phyloP scores from a whole-genome alignment of 2,113 vertebrate species.

The Sceloporus tristichus region DNA sequence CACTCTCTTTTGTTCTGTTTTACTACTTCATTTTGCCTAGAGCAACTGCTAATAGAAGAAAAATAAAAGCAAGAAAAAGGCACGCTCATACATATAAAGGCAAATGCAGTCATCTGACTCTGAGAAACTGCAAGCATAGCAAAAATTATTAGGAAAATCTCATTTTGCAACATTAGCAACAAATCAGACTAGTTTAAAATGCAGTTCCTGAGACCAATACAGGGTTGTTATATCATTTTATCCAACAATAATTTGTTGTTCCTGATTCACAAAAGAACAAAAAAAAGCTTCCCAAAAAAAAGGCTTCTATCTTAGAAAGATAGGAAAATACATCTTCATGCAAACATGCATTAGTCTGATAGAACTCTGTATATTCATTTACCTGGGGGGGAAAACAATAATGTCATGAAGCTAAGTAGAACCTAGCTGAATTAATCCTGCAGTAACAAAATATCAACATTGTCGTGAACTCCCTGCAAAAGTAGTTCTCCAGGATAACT shows the following conservation, averaged over 20 bases:
- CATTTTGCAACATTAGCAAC: slow-evolving; percentile 50
- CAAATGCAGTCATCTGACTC: slow-evolving; percentile 63
- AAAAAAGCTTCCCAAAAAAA: slow-evolving; percentile 69
- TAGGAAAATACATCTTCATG: slow-evolving; percentile 72
- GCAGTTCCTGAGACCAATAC: slow-evolving; percentile 60
- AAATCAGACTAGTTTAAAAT: slow-evolving; percentile 56
- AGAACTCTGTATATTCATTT: slow-evolving; percentile 58
- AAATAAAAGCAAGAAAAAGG: slow-evolving; percentile 28
- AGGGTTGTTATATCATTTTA: slow-evolving; percentile 43
- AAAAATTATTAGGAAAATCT: slow-evolving; percentile 45
- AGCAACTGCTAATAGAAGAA: background rate
- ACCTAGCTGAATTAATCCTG: slow-evolving; percentile 76
- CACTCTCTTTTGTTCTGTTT: background rate
- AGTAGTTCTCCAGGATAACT: slow-evolving; percentile 88
- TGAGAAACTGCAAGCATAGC: slow-evolving; percentile 66
- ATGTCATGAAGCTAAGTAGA: slow-evolving; percentile 30
- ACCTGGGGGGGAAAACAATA: slow-evolving; percentile 49
- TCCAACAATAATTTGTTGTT: slow-evolving; percentile 58
- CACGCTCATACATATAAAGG: slow-evolving; percentile 23
- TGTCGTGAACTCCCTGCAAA: slow-evolving; percentile 94
- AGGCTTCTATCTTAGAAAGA: slow-evolving; percentile 68
- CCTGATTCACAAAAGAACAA: slow-evolving; percentile 65
- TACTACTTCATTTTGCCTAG: background rate
- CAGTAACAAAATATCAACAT: slow-evolving; percentile 89
- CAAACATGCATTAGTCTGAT: slow-evolving; percentile 58